These are phyloP conservation scores for Chirona hameri DNA, from an alignment of 2,888 invertebrate genomes.

Conservation along the genomic window DNA sequence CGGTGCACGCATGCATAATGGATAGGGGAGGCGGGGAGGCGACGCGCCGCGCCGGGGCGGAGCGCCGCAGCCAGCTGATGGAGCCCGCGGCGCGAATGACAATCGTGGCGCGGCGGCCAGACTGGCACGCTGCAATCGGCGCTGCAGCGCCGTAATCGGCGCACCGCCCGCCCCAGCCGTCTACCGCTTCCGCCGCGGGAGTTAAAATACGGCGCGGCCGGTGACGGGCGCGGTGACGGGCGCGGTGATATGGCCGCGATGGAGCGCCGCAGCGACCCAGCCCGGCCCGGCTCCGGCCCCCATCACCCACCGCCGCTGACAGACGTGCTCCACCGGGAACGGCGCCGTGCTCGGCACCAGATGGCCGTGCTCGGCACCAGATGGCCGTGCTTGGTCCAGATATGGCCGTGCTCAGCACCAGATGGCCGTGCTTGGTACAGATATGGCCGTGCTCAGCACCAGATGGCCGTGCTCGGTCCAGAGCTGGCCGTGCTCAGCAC, in stretches of 20 bases:
- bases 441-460: too few relatives aligned
- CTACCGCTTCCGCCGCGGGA: background rate
- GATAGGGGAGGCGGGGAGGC: too few relatives aligned
- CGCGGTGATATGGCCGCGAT: too few relatives aligned
- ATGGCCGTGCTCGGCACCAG: too few relatives aligned
- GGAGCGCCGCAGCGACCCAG: too few relatives aligned
- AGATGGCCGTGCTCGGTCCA: too few relatives aligned
- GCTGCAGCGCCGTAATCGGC: background rate
- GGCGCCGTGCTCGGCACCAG: too few relatives aligned
- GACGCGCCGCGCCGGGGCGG: background rate
- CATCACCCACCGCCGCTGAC: background rate
- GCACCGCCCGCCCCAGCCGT: background rate
- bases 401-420: too few relatives aligned
- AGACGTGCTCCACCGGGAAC: background rate
- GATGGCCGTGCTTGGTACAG: too few relatives aligned
- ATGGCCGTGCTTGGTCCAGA: too few relatives aligned
- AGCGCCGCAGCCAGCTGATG: background rate
- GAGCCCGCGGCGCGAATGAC: background rate
- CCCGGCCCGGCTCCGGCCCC: background rate
- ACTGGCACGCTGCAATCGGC: background rate
- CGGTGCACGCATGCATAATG: constrained; percentile 5
- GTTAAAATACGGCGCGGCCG: background rate
- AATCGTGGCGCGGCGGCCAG: background rate
- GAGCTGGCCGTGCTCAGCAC: too few relatives aligned
- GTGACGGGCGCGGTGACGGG: background rate